Evolutionary conservation across 2,888 invertebrate genomes (phyloP), one percentile per base, ranked within the genome.

Genomic region (Melolontha melolontha): DNA sequence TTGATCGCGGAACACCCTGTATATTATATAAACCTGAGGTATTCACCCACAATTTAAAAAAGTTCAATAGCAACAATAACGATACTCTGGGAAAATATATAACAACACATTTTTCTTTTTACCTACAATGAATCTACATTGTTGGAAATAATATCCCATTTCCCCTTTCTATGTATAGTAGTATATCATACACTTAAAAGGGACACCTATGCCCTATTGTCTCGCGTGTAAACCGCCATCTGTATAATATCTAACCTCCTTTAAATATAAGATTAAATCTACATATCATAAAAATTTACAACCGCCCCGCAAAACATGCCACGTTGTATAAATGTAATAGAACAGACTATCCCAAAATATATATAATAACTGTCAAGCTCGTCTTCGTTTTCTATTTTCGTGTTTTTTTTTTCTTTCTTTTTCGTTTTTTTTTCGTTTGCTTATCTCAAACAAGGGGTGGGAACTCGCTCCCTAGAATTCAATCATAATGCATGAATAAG

Each of bases 221-320:
- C 57, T 64, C 52, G 41, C 42, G 52, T 52, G 64, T 41, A 64
- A 64, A 41, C 51, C 52, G 64, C 49, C 64, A 64, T 52, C 64
- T 52, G 64, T 40, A 41, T 64, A 64, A 51, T 52, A 52, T 27
- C 64, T 42, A 40, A 64, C 64, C 64, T n/a, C n/a, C n/a, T 51
- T 64, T 64, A 64, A 64, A 64, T 41, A 34, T 52, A 52, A 64
- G 64, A 64, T 64, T 64, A 64, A 52, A 64, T 64, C 64, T 64
- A 64, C 64, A 64, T 64, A 64, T 64, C 64, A 64, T 22, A 40
- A 64, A 51, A 52, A 64, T 64, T 64, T 64, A 64, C 44, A 52
- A 64, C 64, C 64, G 6, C 6, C n/a, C 29, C 29, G 29, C 29
- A 29, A 29, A 29, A 41, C 50, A 52, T 14, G 11, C 52, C 16